Evolutionary conservation across 2,113 vertebrate species (phyloP).

Genomic region (Egretta garzetta): DNA sequence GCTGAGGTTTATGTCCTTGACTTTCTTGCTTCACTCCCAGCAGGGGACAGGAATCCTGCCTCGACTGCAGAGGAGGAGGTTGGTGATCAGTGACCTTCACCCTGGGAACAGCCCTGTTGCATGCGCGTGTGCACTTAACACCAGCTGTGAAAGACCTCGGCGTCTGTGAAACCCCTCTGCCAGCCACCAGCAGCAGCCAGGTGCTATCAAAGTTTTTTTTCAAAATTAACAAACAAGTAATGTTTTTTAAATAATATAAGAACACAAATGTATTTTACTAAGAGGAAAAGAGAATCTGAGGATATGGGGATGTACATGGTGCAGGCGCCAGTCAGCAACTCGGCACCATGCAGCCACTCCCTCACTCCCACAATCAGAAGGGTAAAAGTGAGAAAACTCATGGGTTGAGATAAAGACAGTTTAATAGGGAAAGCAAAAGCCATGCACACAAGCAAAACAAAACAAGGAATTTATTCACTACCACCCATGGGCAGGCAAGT

Average conservation of each 20-base stretch:
- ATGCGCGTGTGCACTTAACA: rapidly evolving
- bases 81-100: neutral
- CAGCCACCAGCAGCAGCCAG: neutral
- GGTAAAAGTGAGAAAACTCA: neutral
- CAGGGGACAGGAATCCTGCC: neutral
- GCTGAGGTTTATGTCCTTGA: neutral
- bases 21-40: neutral
- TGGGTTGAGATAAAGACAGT: neutral
- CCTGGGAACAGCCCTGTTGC: too few species aligned
- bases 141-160: neutral
- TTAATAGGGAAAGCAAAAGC: neutral
- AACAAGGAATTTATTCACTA: neutral
- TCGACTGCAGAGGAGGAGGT: neutral
- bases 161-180: neutral
- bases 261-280: neutral
- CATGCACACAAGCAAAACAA: rapidly evolving
- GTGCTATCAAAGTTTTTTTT: neutral
- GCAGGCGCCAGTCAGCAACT: neutral
- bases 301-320: neutral
- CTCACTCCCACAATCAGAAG: neutral
- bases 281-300: neutral
- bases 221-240: neutral
- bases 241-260: neutral
- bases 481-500: neutral
- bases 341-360: neutral